Percentiles rank a stretch among this genome's conserved stretches.
These are phyloP conservation scores for Heterotilapia buettikoferi DNA, from an alignment of 2,113 vertebrate genomes.

Conservation along the genomic window DNA sequence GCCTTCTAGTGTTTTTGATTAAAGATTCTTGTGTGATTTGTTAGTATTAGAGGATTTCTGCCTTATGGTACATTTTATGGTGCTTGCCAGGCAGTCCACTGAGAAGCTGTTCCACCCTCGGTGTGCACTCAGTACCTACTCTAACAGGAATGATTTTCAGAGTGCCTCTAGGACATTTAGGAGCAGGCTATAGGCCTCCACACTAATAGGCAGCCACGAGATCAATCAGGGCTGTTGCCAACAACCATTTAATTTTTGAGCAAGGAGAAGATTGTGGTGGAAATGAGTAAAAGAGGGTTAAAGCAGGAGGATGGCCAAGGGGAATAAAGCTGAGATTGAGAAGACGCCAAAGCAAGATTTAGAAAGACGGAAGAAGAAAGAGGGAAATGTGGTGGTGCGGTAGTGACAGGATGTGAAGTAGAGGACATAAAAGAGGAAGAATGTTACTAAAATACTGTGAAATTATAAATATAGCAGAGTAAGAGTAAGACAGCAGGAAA, in stretches of 20 bases:
- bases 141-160: slow-evolving; percentile 1
- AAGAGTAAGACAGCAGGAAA: not conserved
- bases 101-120: not conserved
- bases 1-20: not conserved
- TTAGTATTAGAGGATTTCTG: not conserved
- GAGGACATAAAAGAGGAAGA: not conserved
- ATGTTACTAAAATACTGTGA: not conserved
- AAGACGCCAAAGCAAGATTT: not conserved
- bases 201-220: slow-evolving; percentile 21
- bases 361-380: not conserved
- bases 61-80: not conserved
- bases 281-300: not conserved
- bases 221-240: slow-evolving; percentile 30
- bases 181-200: not conserved
- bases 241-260: slow-evolving; percentile 7
- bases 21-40: not conserved
- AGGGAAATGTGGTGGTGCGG: not conserved
- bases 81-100: not conserved
- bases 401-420: not conserved
- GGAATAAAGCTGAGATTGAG: not conserved
- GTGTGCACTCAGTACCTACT: too few species aligned
- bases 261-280: not conserved
- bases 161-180: not conserved
- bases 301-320: not conserved
- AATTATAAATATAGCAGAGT: not conserved